Evolutionary conservation across 2,888 invertebrate species (phyloP).

Genomic region (Caenorhabditis wallacei): DNA sequence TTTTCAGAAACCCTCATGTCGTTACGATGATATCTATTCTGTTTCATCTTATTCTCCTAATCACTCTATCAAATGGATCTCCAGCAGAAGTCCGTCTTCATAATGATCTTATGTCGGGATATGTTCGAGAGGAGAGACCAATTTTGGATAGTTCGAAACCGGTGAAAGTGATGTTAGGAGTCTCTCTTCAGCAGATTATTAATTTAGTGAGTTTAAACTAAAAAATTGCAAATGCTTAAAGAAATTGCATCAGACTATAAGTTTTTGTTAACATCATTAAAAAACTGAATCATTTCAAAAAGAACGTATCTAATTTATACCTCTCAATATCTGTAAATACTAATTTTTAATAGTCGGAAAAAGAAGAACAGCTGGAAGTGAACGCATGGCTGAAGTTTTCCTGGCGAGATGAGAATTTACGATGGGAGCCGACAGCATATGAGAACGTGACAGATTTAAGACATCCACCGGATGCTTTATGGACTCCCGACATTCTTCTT

Average conservation of each 20-base stretch:
- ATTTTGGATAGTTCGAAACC: conserved; percentile 77
- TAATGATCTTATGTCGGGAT: conserved; percentile 78
- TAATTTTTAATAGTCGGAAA: conserved; percentile 76
- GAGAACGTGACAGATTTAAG: conserved; percentile 77
- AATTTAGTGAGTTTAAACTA: conserved; percentile 75
- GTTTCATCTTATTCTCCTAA: conserved; percentile 12
- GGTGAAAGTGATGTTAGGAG: conserved; percentile 78
- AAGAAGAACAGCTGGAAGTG: conserved; percentile 80
- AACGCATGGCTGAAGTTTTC: conserved; percentile 80
- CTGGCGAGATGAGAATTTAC: conserved; percentile 80
- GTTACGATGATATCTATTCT: conserved; percentile 13
- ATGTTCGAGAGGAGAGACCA: conserved; percentile 77
- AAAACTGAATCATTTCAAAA: too few relatives aligned
- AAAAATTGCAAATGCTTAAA: too few relatives aligned
- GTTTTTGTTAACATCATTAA: too few relatives aligned
- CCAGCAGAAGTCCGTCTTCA: conserved; percentile 78
- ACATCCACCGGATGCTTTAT: conserved; percentile 75
- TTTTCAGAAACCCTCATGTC: conserved; percentile 38
- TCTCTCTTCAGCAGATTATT: conserved; percentile 80
- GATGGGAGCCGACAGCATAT: conserved; percentile 79
- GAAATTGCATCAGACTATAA: too few relatives aligned
- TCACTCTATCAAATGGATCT: conserved; percentile 64
- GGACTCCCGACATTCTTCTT: conserved; percentile 78
- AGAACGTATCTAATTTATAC: too few relatives aligned
- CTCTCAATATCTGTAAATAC: too few relatives aligned